Percentiles rank a stretch among this genome's conserved stretches.
These are phyloP conservation scores for Drosophila rubida DNA, from an alignment of 2,888 invertebrate species.

Conservation along the genomic window DNA sequence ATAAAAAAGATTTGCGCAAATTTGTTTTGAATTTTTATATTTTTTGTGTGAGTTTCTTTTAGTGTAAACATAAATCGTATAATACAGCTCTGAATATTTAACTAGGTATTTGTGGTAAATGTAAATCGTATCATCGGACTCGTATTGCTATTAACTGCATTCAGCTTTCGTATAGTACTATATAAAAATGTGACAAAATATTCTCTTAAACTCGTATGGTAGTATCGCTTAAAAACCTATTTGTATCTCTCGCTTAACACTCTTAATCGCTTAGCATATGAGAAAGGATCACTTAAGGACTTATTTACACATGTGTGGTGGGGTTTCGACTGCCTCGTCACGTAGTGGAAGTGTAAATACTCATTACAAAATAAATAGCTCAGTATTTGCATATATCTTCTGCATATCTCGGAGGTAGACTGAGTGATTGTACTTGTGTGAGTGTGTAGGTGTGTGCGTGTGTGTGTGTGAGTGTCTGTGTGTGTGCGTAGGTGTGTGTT, in stretches of 20 bases:
- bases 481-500: slow-evolving; percentile 24
- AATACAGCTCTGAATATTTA: slow-evolving; percentile 69
- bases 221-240: slow-evolving; percentile 22
- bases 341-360: slow-evolving; percentile 76
- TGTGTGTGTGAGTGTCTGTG: slow-evolving; percentile 19
- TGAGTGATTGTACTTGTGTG: slow-evolving; percentile 11
- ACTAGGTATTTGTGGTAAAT: slow-evolving; percentile 46
- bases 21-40: slow-evolving; percentile 11
- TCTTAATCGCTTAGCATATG: slow-evolving; percentile 80
- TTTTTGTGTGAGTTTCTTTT: slow-evolving; percentile 31
- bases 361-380: slow-evolving; percentile 76
- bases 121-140: slow-evolving; percentile 64
- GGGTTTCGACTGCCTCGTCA: slow-evolving; percentile 62
- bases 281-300: slow-evolving; percentile 79
- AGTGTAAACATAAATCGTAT: slow-evolving; percentile 73
- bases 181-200: slow-evolving; percentile 64
- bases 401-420: slow-evolving; percentile 44
- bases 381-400: slow-evolving; percentile 73
- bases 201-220: slow-evolving; percentile 17
- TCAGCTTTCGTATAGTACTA: slow-evolving; percentile 47
- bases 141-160: slow-evolving; percentile 62
- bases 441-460: slow-evolving; percentile 2
- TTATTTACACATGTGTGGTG: slow-evolving; percentile 77
- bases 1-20: background rate
- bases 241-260: slow-evolving; percentile 59